Evolutionary conservation across 2,888 invertebrate species (phyloP), one percentile per base, ranked within the genome.

Genomic region (Eupeodes luniger): DNA sequence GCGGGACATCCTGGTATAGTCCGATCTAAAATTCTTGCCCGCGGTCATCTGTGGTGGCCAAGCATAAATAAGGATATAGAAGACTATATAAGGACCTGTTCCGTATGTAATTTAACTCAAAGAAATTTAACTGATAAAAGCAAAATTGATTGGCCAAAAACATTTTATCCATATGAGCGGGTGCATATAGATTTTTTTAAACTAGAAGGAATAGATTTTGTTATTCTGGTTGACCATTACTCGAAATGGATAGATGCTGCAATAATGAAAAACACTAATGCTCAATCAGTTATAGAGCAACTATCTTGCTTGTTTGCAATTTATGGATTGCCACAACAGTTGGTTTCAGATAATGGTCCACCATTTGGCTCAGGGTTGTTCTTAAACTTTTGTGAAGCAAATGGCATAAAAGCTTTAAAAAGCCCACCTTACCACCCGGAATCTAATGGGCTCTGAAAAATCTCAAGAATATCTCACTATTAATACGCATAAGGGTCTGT

Each of bases 41-140:
- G 91, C 36, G 82, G 90, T 6, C 89, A 91, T 87, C 90, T 92
- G 47, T 92, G 90, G 90, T 92, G 91, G 91, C 90, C 91, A 7
- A 82, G 85, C 6, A 85, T 92, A 34, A 90, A 92, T 78, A 36
- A 79, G 0, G 91, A 91, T 19, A 91, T 91, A 14, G 91, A 92
- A 82, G 69, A 72, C 1, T 89, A 74, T 36, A 87, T 90, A n/a
- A 89, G 82, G 64, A 47, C 64, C 10, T 91, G 91, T 82, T 5
- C 64, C 51, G 53, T 62, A 12, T 89, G 66, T 83, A 55, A 77
- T 67, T 55, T 53, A 6, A 59, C 75, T 7, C 47, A 62, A 57
- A 72, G 16, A 44, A 34, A 40, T 44, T 10, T 44, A 19, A 12
- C 14, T 16, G 55, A 62, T 36, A 72, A 47, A 44, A 59, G 72